Evolutionary conservation across 2,113 vertebrate species (phyloP), one percentile per base, ranked within the genome.

Genomic region (Chloroceryle aenea): DNA sequence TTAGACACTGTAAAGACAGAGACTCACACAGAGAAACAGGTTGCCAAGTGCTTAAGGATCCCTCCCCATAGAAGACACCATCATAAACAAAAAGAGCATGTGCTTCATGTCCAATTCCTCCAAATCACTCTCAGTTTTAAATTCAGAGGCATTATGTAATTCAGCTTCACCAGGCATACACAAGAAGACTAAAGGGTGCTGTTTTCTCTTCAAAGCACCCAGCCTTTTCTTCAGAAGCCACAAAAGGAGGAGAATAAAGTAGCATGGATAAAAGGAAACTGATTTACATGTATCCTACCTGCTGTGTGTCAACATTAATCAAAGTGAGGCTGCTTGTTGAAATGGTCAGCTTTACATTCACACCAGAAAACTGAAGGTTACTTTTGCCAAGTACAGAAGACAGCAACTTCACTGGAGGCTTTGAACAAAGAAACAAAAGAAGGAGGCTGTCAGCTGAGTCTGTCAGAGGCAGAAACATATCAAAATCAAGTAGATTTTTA

Each of bases 311-410:
- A 64, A 98, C 96, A 20, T 98, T 98, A 89, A 98, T 98, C 95
- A 99, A 62, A 55, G 98, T 98, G 90, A 99, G 97, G 68, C 99
- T 99, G 94, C 98, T 98, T 21, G 98, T 99, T 72, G 99, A 99
- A 94, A 99, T 98, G 56, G 98, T 98, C 95, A 99, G 97, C 96
- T 98, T 98, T 97, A 99, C 98, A 85, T 98, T 98, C 89, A 98
- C 92, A 34, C 99, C 99, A 61, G 99, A 99, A 98, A 99, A 99
- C 98, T 99, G 99, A 86, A 99, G 98, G 96, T 99, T 99, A 95
- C 98, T 99, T 97, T 98, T 99, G 89, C 99, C 99, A 97, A 99
- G 98, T 87, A 99, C 98, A 47, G 98, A 97, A 94, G 98, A 98
- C 76, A 98, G 96, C 62, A 97, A 98, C 91, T 99, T 99, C 80